Evolutionary conservation across 1,140 invertebrate species (phyloP), one percentile per base, ranked within the genome.

Genomic region (Ostrea denselamellosa): DNA sequence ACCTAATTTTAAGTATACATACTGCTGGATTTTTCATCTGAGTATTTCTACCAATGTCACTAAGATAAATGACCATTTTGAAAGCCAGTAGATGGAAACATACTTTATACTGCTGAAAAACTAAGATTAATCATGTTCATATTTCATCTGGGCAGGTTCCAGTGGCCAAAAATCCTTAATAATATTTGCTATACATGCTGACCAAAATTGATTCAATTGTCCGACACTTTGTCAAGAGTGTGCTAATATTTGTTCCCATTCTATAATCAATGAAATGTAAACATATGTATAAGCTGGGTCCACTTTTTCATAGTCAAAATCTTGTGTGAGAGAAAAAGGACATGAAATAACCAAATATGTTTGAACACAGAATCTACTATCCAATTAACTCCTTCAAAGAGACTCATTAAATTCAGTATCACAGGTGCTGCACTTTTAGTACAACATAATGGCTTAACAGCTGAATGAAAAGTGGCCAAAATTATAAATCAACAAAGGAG

Each of bases 171-270:
- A 77, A 77, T 77, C 68, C 28, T 25, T 77, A 77, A 77, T 77
- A 77, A 77, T 77, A 77, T 77, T 77, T 77, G 68, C 68, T 77
- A 25, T 77, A 25, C 68, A 77, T 77, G 68, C 68, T 77, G 68
- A 77, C 68, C 68, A 77, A 77, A 77, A 77, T 77, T 34, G 68
- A 77, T 28, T 77, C 68, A 77, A 44, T 77, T 77, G 68, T 77
- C 68, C 68, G 12, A 77, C 68, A 77, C 22, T 12, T 22, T 34
- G 68, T 77, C 68, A 25, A 77, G 68, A 77, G 68, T 25, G 12
- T 77, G 68, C 14, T 77, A 77, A 77, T 77, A 77, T 77, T 77
- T 77, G 68, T 34, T 77, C 68, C 68, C 68, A 77, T 77, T 28
- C 14, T 77, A 8, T 77, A 77, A 77, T 77, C 68, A 77, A 77